These are phyloP conservation scores for Oncorhynchus keta DNA, from an alignment of 2,113 vertebrate species.

Conservation along the genomic window DNA sequence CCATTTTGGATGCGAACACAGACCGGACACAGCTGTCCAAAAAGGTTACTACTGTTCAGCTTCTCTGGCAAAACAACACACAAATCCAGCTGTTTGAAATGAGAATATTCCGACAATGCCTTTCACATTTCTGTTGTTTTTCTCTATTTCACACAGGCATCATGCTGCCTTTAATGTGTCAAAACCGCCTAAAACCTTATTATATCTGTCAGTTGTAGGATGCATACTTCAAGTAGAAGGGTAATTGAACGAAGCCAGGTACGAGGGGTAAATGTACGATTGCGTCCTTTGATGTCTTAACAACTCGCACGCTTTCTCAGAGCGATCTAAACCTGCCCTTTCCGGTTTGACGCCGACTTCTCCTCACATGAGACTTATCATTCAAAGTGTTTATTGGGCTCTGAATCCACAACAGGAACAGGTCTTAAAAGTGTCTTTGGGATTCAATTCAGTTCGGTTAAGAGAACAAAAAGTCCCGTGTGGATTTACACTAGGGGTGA, in stretches of 20 bases:
- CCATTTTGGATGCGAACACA: too few species aligned
- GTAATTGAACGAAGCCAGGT: neutral
- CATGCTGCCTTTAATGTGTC: neutral
- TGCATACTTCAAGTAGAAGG: too few species aligned
- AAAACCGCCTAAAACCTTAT: neutral
- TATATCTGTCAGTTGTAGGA: neutral
- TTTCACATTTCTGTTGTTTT: neutral
- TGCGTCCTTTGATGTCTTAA: neutral
- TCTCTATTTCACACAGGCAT: neutral
- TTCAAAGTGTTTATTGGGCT: conserved; percentile 6
- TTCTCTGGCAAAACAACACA: neutral
- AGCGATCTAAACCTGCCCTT: neutral
- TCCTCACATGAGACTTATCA: neutral
- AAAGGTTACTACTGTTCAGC: too few species aligned
- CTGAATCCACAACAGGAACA: neutral
- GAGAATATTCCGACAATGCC: neutral
- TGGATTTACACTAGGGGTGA: conserved; percentile 28
- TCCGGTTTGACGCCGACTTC: neutral
- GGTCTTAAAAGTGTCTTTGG: neutral
- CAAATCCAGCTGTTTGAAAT: neutral
- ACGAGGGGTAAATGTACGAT: neutral
- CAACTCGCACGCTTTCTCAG: neutral
- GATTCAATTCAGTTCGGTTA: conserved; percentile 15
- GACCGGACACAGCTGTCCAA: too few species aligned
- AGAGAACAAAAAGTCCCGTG: conserved; percentile 3